These are phyloP conservation scores for Onychostoma macrolepis DNA, from an alignment of 2,113 vertebrate species.

Conservation along the genomic window DNA sequence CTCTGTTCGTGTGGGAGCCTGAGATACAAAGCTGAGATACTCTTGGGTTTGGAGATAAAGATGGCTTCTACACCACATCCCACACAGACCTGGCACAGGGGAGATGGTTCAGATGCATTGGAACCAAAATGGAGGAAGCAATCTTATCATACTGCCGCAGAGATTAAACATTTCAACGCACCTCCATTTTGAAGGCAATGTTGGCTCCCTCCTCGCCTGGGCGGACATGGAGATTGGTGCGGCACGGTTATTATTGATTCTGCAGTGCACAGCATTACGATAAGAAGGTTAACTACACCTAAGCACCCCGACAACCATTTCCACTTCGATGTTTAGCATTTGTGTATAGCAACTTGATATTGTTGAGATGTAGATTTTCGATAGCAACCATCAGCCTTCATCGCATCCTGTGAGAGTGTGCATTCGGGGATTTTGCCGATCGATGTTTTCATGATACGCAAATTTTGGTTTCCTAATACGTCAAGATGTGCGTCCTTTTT, in stretches of 20 bases:
- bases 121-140: constrained; percentile 67
- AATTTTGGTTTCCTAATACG: not conserved
- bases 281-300: constrained; percentile 57
- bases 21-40: constrained; percentile 42
- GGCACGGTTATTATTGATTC: constrained; percentile 67
- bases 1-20: constrained; percentile 23
- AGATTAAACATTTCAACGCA: constrained; percentile 70
- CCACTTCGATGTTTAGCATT: not conserved
- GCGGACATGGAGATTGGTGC: constrained; percentile 64
- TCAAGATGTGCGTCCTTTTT: not conserved
- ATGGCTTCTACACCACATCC: constrained; percentile 48
- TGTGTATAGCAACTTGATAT: constrained; percentile 8
- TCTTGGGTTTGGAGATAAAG: constrained; percentile 32
- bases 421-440: not conserved
- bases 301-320: constrained; percentile 22
- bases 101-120: constrained; percentile 41
- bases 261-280: constrained; percentile 59
- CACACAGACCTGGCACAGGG: constrained; percentile 57
- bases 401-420: not conserved
- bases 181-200: constrained; percentile 69
- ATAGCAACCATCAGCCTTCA: constrained; percentile 16
- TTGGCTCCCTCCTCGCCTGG: constrained; percentile 61
- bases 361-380: not conserved
- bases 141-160: constrained; percentile 61
- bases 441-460: not conserved